Conservation (phyloP, 2,888 invertebrate genomes). For the Tetanocera ferruginea region DNA sequence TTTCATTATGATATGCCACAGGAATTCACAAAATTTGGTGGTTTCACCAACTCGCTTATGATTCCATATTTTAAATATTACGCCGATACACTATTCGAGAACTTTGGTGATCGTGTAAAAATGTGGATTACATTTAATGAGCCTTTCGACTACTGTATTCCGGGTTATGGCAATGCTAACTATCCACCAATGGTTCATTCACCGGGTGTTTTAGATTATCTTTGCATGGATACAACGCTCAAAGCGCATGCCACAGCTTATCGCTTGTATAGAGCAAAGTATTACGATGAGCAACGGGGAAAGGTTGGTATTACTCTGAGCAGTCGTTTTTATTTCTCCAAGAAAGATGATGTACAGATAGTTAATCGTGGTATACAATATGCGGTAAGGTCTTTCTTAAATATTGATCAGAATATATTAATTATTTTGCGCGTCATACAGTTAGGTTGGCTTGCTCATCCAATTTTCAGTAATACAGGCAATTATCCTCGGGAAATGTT, state of each 20-base stretch:
- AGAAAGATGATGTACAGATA: conserved; percentile 49
- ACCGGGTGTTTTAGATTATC: conserved; percentile 71
- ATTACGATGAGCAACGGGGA: conserved; percentile 61
- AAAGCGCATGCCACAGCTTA: conserved; percentile 73
- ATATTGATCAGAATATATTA: neutral
- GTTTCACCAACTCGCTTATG: conserved; percentile 70
- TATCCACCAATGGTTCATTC: conserved; percentile 66
- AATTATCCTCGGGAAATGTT: conserved; percentile 64
- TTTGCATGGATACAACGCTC: conserved; percentile 71
- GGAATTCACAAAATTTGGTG: conserved; percentile 73
- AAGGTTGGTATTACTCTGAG: conserved; percentile 59
- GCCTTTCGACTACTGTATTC: conserved; percentile 52
- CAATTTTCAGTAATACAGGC: conserved; percentile 59
- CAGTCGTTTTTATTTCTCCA: conserved; percentile 55
- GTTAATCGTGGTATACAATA: conserved; percentile 58
- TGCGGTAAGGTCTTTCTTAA: conserved; percentile 48
- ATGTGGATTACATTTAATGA: conserved; percentile 53
- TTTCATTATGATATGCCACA: conserved; percentile 74
- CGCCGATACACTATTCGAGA: conserved; percentile 69
- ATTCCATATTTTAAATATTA: conserved; percentile 72
- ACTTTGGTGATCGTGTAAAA: conserved; percentile 71
- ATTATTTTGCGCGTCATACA: conserved; percentile 43
- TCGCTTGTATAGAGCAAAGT: conserved; percentile 68
- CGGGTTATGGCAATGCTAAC: conserved; percentile 70
- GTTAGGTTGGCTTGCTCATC: conserved; percentile 66